Evolutionary conservation across 2,888 invertebrate species (phyloP), one percentile per base, ranked within the genome.

Genomic region (Trypoxylon attenuatum): DNA sequence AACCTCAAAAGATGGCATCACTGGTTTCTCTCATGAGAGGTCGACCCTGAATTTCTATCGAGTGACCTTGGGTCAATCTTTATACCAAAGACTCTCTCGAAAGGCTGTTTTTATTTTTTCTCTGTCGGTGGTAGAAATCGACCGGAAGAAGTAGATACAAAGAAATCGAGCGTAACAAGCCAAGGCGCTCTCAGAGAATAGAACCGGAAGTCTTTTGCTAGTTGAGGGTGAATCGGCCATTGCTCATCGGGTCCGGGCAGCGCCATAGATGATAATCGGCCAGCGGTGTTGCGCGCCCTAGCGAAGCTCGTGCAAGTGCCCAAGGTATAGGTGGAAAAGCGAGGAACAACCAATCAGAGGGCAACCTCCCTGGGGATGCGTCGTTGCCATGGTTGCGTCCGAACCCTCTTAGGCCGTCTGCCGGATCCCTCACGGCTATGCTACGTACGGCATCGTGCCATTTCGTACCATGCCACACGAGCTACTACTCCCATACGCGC

Each of bases 351-450:
- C 87, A 87, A 86, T 87, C 87, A 82, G 86, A 86, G 84, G 84
- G 82, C 83, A 81, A 79, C 74, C 83, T 84, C 85, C 84, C 84
- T 80, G 81, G 85, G 85, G 86, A 85, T 82, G 81, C 84, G 78
- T 79, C 79, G 87, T 86, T 87, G 84, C 86, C 86, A 86, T 86
- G 85, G 86, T 84, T 84, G 82, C 86, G 82, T 84, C 82, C 85
- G 82, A 84, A 82, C 85, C 82, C 85, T 86, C 85, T 85, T 86
- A 86, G 83, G 84, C 85, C 82, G 84, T 78, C 78, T 79, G 72
- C 82, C 68, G 83, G 80, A 81, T 82, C 82, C 83, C 83, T 85
- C 83, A 78, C 77, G 80, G 69, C 75, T 72, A 71, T 33, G 50
- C 57, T 41, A 57, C 46, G 49, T 72, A 71, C 8, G 69, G 65